A percentile compares a stretch with the other conserved stretches of the same genome.
phyloP scores from a whole-genome alignment of 2,113 vertebrate genomes.

The Nycticorax nycticorax region DNA sequence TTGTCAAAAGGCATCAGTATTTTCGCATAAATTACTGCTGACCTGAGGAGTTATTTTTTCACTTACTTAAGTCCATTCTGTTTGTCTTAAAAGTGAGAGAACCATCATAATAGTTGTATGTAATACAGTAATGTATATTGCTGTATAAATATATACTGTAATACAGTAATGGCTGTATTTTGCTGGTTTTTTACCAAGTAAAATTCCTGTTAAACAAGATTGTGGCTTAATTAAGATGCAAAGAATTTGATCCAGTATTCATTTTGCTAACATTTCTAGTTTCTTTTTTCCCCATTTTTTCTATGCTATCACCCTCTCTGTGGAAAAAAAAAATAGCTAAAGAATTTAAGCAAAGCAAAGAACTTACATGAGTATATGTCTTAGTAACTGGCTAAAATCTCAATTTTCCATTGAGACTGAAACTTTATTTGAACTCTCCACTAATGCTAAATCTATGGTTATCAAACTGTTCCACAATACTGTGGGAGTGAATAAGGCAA shows the following conservation, averaged over 20 bases:
- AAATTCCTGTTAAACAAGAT: not conserved
- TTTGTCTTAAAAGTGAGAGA: not conserved
- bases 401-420: constrained; percentile 30
- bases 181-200: not conserved
- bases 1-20: not conserved
- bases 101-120: not conserved
- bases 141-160: not conserved
- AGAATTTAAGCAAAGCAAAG: not conserved
- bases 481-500: constrained; percentile 2
- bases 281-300: not conserved
- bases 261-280: not conserved
- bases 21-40: not conserved
- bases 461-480: constrained; percentile 19
- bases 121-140: not conserved
- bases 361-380: not conserved
- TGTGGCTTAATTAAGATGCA: not conserved
- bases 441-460: constrained; percentile 19
- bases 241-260: not conserved
- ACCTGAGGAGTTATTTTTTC: not conserved
- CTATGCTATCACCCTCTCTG: not conserved
- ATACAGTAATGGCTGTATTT: not conserved
- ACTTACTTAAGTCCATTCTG: not conserved
- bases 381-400: not conserved
- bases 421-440: constrained; percentile 28
- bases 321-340: not conserved